Percentiles rank a stretch among this genome's conserved stretches.
Evolutionary conservation across 2,888 invertebrate genomes (phyloP).

Genomic region (Gonocerus acuteangulatus): DNA sequence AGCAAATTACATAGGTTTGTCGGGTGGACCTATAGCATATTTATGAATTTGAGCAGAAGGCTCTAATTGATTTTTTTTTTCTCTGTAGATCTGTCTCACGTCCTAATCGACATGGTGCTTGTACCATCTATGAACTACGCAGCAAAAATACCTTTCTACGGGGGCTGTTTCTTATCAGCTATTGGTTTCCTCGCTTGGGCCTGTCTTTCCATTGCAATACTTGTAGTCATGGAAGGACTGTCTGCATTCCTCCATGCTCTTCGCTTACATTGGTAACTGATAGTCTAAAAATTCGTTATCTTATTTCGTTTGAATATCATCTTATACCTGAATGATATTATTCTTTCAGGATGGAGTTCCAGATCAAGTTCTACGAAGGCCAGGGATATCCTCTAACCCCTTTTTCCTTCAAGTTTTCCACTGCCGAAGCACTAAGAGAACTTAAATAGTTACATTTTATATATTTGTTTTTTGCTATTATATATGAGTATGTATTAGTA

Average conservation of each 20-base stretch:
- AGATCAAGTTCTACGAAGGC: conserved; percentile 21
- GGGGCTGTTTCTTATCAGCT: background rate
- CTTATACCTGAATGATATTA: background rate
- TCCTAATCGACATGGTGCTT: conserved; percentile 7
- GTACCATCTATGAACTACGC: background rate
- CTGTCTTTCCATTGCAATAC: conserved; percentile 10
- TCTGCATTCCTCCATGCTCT: conserved; percentile 27
- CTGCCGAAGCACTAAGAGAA: background rate
- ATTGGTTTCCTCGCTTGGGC: conserved; percentile 16
- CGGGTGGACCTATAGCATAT: too few species aligned
- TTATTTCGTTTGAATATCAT: background rate
- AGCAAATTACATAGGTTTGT: too few species aligned
- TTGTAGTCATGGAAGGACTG: conserved; percentile 24
- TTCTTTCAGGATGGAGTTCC: conserved; percentile 27
- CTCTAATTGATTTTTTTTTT: too few species aligned
- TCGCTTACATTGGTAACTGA: conserved; percentile 23
- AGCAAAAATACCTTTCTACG: background rate
- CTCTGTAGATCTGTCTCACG: conserved; percentile 19
- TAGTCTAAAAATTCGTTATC: background rate
- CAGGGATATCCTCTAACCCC: conserved; percentile 18
- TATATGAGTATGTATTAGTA: too few species aligned
- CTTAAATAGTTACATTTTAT: too few species aligned
- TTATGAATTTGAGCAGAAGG: too few species aligned
- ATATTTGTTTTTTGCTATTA: too few species aligned
- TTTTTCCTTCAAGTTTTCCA: conserved; percentile 10